These are phyloP conservation scores for Triplophysa tibetana DNA, from an alignment of 2,113 vertebrate species.

Conservation along the genomic window DNA sequence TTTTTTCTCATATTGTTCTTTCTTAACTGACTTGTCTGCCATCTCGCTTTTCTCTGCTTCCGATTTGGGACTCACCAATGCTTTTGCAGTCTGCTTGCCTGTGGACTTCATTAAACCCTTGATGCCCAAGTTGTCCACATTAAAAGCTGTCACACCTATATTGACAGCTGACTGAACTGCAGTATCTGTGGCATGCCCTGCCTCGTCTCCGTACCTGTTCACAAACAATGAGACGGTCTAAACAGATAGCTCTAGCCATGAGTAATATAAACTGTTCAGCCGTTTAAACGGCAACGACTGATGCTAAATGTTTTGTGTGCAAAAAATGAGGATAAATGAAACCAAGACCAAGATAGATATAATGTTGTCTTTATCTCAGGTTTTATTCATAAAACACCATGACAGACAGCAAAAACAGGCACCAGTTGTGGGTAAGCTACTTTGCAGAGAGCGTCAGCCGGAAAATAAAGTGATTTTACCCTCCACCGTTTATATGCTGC, in stretches of 20 bases:
- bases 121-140: conserved; percentile 83
- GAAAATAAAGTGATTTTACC: conserved; percentile 38
- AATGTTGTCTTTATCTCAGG: not conserved
- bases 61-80: conserved; percentile 52
- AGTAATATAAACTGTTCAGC: too few relatives aligned
- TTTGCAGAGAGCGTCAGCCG: conserved; percentile 46
- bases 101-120: conserved; percentile 83
- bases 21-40: conserved; percentile 23
- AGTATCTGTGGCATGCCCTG: conserved; percentile 81
- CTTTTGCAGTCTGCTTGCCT: conserved; percentile 78
- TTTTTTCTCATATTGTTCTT: conserved; percentile 46
- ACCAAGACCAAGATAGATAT: not conserved
- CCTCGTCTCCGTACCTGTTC: conserved; percentile 84
- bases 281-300: too few relatives aligned
- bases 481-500: conserved; percentile 61
- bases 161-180: conserved; percentile 84
- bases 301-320: too few relatives aligned
- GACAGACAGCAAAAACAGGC: not conserved
- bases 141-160: conserved; percentile 83
- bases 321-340: not conserved
- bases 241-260: too few relatives aligned
- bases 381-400: conserved; percentile 32
- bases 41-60: conserved; percentile 62
- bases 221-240: conserved; percentile 33
- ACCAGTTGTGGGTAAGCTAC: not conserved